Base-by-base conservation (phyloP, 2,113 vertebrate genomes). In the Neogale vison region DNA sequence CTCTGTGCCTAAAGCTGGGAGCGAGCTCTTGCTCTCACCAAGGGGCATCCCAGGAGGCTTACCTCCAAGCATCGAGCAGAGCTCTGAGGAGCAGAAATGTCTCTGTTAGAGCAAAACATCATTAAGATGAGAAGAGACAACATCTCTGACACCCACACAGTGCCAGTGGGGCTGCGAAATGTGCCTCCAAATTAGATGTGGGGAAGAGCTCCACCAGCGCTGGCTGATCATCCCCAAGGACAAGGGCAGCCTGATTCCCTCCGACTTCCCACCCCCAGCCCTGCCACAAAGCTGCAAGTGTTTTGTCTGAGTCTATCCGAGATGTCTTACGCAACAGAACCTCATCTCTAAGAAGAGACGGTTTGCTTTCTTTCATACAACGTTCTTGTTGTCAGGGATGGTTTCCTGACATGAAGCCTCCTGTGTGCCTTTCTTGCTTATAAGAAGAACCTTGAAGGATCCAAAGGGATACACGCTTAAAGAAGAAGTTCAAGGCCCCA, bases 281-380 rank as follows among this genome's bases (percentile, higher is more conserved):
- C 90, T 20, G n/a, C 86, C 24, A 1, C 17, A 2, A 74, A 96
- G 92, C 92, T 12, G 42, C 0, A 0, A 77, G 55, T 92, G 93
- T 96, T 97, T 96, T 93, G 95, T 96, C 93, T 97, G 96, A 57
- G n/a, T 88, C 97, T 97, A 57, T 97, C 74, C 82, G 95, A 97
- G 71, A 87, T 17, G 12, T 83, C 93, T 97, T 96, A 97, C 31
- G 92, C 95, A 97, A 97, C 42, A 80, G 71, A 95, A 67, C 24
- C 59, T 80, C 55, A 1, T 47, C 89, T 92, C 82, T 0, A 42
- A 88, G 72, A 92, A 72, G 90, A 89, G 71, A 92, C 1, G 0
- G 5, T 24, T 52, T 42, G 69, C 90, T 92, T 92, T 81, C 97
- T 86, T 88, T 93, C 84, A 72, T 57, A 88, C 57, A 7, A 36